Evolutionary conservation across 2,888 invertebrate genomes (phyloP), one percentile per base, ranked within the genome.

Genomic region (Sminthurinus aureus): DNA sequence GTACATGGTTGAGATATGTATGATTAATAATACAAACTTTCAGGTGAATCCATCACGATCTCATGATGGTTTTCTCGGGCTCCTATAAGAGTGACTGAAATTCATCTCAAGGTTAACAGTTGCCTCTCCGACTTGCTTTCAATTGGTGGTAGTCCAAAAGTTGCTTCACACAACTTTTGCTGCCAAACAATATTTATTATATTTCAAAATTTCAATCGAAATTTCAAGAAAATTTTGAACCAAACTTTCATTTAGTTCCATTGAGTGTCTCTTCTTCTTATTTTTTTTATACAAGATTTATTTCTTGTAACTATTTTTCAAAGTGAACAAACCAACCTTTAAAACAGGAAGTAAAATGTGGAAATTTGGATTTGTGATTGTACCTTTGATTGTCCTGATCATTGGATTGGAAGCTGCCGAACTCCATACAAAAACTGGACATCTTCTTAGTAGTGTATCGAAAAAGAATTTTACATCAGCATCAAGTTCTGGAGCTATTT

Each of bases 101-200:
- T 20, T 26, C 80, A 52, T 71, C 73, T 80, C 80, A 80, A 80
- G 80, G 80, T 80, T 80, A 73, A 15, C 80, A 80, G 80, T 80
- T 26, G 71, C 80, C 58, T 71, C 73, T 79, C 79, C 79, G 79
- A 79, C 52, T 22, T 58, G n/a, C 52, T 52, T 52, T 52, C 13
- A 11, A 52, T 8, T 52, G 13, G 26, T 67, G 67, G 67, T 67
- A 67, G 67, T 18, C 67, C 18, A 52, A 52, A 52, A 52, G 52
- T 52, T 52, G 52, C 13, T n/a, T n/a, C n/a, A n/a, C n/a, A n/a
- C 52, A 52, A 52, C 52, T 52, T 52, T 8, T 52, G 52, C 52
- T 52, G 13, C 52, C 52, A 52, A 8, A 52, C 52, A 52, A 11
- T 52, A 52, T 52, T 52, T 52, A 11, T 52, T 52, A n/a, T n/a